A percentile compares a stretch with the other conserved stretches of the same genome.
phyloP scores from a whole-genome alignment of 2,113 vertebrate species.

The Anthoscopus minutus region DNA sequence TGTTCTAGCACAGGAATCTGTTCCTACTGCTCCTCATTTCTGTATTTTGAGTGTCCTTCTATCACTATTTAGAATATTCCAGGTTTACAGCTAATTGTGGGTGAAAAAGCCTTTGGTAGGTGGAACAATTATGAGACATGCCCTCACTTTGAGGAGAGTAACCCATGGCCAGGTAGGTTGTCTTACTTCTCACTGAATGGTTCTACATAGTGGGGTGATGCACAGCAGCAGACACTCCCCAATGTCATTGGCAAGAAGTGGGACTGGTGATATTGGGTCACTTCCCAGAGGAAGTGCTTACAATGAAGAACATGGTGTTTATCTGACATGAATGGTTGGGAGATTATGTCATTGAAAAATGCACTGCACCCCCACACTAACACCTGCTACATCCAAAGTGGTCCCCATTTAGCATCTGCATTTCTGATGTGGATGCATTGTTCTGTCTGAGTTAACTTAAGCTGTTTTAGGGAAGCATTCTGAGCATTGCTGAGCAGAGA shows the following conservation, averaged over 20 bases:
- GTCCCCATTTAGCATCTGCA: background rate
- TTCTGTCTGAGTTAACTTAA: background rate
- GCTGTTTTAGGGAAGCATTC: background rate
- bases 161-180: background rate
- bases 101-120: background rate
- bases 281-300: slow-evolving; percentile 1
- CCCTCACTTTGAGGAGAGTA: background rate
- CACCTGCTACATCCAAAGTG: background rate
- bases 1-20: background rate
- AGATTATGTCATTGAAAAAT: background rate
- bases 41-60: background rate
- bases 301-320: slow-evolving; percentile 15
- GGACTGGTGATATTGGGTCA: background rate
- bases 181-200: background rate
- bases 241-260: background rate
- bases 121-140: background rate
- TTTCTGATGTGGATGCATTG: slow-evolving; percentile 18
- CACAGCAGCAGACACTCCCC: background rate
- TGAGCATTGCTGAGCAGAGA: slow-evolving; percentile 11
- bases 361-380: background rate
- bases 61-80: background rate
- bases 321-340: background rate
- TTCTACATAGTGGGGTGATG: background rate
- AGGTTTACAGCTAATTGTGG: background rate
- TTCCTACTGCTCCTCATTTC: background rate